These are phyloP conservation scores for Carduelis carduelis DNA, from an alignment of 2,797 vertebrate species.

Conservation along the genomic window DNA sequence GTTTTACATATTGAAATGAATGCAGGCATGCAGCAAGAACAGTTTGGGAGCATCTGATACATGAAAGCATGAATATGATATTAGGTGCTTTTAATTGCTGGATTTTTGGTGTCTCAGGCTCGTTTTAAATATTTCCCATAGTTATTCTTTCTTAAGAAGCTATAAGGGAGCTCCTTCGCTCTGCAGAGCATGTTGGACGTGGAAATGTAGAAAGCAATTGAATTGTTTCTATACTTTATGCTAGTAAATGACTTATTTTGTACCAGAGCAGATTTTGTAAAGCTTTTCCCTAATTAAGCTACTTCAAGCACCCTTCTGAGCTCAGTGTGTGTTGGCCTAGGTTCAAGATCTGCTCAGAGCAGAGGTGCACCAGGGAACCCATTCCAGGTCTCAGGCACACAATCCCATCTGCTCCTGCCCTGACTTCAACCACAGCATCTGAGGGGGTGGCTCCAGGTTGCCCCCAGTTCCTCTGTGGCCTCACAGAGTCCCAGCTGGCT, in stretches of 20 bases:
- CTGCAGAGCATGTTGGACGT: fast-evolving
- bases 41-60: conserved; percentile 46
- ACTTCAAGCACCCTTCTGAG: background rate
- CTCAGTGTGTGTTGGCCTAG: background rate
- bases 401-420: background rate
- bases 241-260: background rate
- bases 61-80: conserved; percentile 35
- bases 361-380: background rate
- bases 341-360: background rate
- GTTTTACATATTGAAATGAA: conserved; percentile 45
- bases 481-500: background rate
- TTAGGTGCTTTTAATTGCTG: conserved; percentile 24
- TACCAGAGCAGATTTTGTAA: background rate
- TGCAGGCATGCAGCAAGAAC: background rate
- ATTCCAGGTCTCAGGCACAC: background rate
- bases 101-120: background rate
- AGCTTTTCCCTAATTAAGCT: conserved; percentile 1
- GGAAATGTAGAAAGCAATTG: background rate
- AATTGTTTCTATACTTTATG: background rate
- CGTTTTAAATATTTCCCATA: background rate
- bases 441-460: background rate
- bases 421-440: background rate
- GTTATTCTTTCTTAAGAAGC: background rate
- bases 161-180: background rate
- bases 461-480: background rate